These are phyloP conservation scores for Dryobates pubescens DNA, from an alignment of 2,797 vertebrate genomes.

Conservation along the genomic window DNA sequence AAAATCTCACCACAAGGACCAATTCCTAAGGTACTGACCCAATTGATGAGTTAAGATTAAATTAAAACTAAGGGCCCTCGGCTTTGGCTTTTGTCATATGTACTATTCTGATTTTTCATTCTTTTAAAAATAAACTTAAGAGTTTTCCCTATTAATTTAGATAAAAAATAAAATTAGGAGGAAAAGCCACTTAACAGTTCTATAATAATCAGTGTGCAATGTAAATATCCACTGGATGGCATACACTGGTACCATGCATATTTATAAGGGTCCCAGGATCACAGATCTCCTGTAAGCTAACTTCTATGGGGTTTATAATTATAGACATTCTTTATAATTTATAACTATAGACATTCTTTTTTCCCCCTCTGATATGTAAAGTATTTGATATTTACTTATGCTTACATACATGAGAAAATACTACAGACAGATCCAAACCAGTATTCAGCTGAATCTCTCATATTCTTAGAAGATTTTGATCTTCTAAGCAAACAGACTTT, in stretches of 20 bases:
- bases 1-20: not conserved
- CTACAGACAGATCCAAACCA: not conserved
- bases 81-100: not conserved
- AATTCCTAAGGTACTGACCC: not conserved
- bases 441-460: not conserved
- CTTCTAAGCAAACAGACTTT: not conserved
- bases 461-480: slow-evolving; percentile 4
- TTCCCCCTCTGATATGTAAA: not conserved
- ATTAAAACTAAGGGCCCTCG: not conserved
- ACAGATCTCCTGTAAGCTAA: not conserved
- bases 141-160: not conserved
- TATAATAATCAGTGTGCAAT: slow-evolving; percentile 38
- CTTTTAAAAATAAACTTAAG: slow-evolving; percentile 17
- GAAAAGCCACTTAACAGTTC: slow-evolving; percentile 29
- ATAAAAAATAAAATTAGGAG: slow-evolving; percentile 25
- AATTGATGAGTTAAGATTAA: not conserved
- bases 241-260: slow-evolving; percentile 27
- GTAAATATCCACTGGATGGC: slow-evolving; percentile 5
- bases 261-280: not conserved
- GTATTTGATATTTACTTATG: not conserved
- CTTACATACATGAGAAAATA: slow-evolving; percentile 2
- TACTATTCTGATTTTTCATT: not conserved
- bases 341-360: slow-evolving; percentile 24
- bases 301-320: slow-evolving; percentile 12
- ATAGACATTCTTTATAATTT: not conserved